Conservation (phyloP, 1,140 invertebrate genomes). For the Bombus haemorrhoidalis region DNA sequence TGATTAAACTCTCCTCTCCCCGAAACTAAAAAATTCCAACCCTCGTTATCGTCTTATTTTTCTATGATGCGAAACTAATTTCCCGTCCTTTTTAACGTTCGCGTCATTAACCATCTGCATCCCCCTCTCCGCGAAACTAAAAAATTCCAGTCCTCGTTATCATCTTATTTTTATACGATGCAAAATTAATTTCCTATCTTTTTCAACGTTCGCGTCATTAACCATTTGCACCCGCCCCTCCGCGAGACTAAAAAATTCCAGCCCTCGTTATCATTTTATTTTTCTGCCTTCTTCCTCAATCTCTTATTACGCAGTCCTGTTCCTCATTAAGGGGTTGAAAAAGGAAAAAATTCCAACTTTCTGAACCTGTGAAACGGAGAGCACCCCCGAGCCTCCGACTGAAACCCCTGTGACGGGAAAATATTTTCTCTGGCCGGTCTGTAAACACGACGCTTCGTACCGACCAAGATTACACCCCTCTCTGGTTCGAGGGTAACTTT, state of each 20-base stretch:
- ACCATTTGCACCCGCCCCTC: too few species aligned
- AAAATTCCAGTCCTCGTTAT: background rate
- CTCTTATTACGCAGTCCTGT: background rate
- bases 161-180: too few species aligned
- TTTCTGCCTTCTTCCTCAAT: background rate
- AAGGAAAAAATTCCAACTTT: background rate
- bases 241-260: background rate
- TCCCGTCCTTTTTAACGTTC: too few species aligned
- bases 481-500: slow-evolving; percentile 27
- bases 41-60: background rate
- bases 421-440: slow-evolving; percentile 48
- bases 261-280: background rate
- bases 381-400: too few species aligned
- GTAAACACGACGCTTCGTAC: slow-evolving; percentile 62
- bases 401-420: slow-evolving; percentile 17
- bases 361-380: background rate
- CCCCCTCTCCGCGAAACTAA: background rate
- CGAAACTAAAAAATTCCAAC: background rate
- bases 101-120: too few species aligned
- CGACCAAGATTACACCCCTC: slow-evolving; percentile 55
- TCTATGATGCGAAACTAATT: too few species aligned
- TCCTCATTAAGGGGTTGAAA: background rate
- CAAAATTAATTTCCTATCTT: too few species aligned
- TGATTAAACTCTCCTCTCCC: too few species aligned
- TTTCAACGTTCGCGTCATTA: too few species aligned